A percentile compares a stretch with the other conserved stretches of the same genome.
These are phyloP conservation scores for Cerastis leucographa DNA, from an alignment of 2,888 invertebrate species.

Conservation along the genomic window DNA sequence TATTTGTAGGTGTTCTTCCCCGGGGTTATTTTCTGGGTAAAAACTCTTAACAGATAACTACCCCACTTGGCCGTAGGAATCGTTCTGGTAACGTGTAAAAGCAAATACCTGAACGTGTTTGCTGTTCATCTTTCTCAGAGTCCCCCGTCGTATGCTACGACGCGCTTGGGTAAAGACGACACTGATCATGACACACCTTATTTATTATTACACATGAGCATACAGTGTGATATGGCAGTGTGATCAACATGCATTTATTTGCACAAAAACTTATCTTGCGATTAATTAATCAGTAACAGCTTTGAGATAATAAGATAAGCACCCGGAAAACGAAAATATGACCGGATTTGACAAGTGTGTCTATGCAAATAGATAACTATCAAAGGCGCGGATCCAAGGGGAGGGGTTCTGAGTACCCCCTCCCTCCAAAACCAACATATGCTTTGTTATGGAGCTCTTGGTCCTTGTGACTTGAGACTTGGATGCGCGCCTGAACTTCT, in stretches of 20 bases:
- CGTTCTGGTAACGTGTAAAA: constrained; percentile 26
- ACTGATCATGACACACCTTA: background rate
- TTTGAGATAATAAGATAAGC: background rate
- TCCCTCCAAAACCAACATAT: constrained; percentile 26
- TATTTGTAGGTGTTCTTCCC: constrained; percentile 16
- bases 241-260: constrained; percentile 1
- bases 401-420: constrained; percentile 19
- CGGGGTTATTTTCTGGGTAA: background rate
- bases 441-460: constrained; percentile 28
- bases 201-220: background rate
- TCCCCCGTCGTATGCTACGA: constrained; percentile 14
- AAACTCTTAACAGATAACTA: constrained; percentile 2
- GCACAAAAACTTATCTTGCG: background rate
- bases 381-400: constrained; percentile 34
- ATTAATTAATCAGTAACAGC: background rate
- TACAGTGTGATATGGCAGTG: background rate
- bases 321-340: constrained; percentile 17
- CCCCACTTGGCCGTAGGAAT: constrained; percentile 7
- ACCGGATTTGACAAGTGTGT: constrained; percentile 12
- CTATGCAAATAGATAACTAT: constrained; percentile 40
- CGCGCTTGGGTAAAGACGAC: constrained; percentile 22
- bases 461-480: constrained; percentile 20
- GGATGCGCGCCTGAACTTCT: constrained; percentile 38
- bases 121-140: background rate
- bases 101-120: constrained; percentile 21